Conservation (phyloP, 2,888 invertebrate genomes). For the Nowickia ferox region DNA sequence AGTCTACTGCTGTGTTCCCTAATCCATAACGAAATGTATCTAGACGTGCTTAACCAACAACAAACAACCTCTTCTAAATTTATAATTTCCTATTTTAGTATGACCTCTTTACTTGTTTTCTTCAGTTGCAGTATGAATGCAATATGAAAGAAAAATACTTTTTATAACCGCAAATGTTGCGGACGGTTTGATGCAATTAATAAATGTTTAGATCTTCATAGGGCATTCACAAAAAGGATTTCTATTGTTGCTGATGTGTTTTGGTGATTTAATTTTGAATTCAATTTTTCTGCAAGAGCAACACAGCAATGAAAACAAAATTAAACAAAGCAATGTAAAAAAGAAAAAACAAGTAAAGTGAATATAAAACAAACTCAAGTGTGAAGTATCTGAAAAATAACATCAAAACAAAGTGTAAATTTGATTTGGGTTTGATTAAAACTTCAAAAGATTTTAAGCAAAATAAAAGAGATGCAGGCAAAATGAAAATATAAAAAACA, state of each 20-base stretch:
- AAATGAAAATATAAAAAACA: neutral
- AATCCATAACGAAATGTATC: no score
- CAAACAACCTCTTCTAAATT: no score
- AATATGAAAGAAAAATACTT: no score
- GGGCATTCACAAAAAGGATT: conserved; percentile 43
- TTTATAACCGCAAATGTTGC: neutral
- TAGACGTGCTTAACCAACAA: no score
- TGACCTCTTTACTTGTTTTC: no score
- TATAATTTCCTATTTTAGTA: no score
- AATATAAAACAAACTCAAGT: conserved; percentile 66
- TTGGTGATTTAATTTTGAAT: conserved; percentile 67
- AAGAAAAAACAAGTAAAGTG: conserved; percentile 12
- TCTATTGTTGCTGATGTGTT: conserved; percentile 55
- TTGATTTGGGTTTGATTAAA: conserved; percentile 73
- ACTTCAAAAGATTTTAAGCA: conserved; percentile 63
- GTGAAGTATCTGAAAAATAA: conserved; percentile 61
- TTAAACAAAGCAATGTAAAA: conserved; percentile 7
- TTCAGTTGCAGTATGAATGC: no score
- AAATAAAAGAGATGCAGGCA: conserved; percentile 56
- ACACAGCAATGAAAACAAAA: conserved; percentile 17
- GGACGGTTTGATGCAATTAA: neutral
- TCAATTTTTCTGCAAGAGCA: conserved; percentile 56
- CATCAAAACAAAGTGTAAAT: conserved; percentile 70
- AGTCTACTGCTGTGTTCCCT: no score
- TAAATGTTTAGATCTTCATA: conserved; percentile 2